Base-by-base conservation (phyloP, 2,797 vertebrate species). In the Notoglanidium macrostoma region DNA sequence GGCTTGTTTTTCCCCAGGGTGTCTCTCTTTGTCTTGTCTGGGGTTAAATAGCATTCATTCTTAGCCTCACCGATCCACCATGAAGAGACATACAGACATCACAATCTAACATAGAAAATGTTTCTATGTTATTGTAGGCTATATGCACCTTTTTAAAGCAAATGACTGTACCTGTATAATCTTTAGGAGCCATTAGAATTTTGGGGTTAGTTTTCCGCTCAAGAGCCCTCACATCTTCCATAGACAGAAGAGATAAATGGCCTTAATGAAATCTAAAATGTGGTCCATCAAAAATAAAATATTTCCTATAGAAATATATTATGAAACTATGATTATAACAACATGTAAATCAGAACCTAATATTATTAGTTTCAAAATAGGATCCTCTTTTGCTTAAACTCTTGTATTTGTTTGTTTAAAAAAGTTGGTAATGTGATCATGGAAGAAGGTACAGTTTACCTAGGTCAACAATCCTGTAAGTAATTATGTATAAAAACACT, bases 21-120 rank as follows among this genome's bases (percentile, higher is more conserved):
- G 83, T 89, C 92, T 92, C 55, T 89, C 67, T 78, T 19, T 79
- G 29, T 87, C 90, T 90, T 72, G 86, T 90, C 91, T 91, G 90
- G 93, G 90, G 94, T 94, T 95, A 94, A 95, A 94, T 92, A 93
- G 92, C 90, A 61, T 89, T 94, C 92, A 92, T 77, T 89, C 85
- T 89, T 89, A 91, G 91, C 86, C 87, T 79, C 72, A 84, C 89
- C 87, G 89, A 86, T 77, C 68, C 51, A 49, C 26, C 82, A 68
- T 73, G 80, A 61, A 88, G 63, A 83, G 80, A 85, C 76, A 88
- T 82, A 90, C 76, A 55, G 54, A 78, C 83, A 89, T 87, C 17
- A 12, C 26, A 29, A 51, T 26, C 73, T 76, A 17, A 51, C 54
- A 35, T 0, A 35, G 51, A 17, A 46, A 40, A n/a, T n/a, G n/a